These are phyloP conservation scores for Sebastes minor DNA, from an alignment of 2,797 vertebrate genomes.

Conservation along the genomic window DNA sequence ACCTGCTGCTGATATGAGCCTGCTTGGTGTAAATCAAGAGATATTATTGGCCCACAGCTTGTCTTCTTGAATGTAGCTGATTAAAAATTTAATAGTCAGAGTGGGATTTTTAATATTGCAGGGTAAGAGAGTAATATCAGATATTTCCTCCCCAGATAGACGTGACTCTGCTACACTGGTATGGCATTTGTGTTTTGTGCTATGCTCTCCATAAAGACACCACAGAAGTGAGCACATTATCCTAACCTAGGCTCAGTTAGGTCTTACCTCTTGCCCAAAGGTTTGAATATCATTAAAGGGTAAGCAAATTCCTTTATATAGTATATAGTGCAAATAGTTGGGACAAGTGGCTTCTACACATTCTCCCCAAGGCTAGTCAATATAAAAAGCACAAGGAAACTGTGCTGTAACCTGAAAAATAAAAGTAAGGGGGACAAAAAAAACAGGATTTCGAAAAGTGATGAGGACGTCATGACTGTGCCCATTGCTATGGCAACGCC, in stretches of 20 bases:
- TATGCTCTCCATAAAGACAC: background rate
- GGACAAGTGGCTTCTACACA: background rate
- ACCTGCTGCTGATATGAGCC: slow-evolving; percentile 56
- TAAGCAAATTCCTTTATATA: background rate
- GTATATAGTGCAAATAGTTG: background rate
- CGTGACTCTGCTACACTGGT: background rate
- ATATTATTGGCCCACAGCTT: slow-evolving; percentile 49
- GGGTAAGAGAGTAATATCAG: slow-evolving; percentile 20
- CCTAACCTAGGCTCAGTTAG: background rate
- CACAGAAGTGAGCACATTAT: background rate
- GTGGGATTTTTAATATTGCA: slow-evolving; percentile 38
- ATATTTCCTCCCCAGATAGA: slow-evolving; percentile 19
- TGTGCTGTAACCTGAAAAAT: background rate
- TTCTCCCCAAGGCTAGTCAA: background rate
- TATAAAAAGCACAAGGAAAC: background rate
- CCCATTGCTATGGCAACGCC: background rate
- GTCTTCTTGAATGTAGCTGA: slow-evolving; percentile 49
- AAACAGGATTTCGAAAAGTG: background rate
- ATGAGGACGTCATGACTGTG: background rate
- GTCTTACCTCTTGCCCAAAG: background rate
- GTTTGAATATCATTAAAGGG: background rate
- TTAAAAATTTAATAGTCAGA: slow-evolving; percentile 58
- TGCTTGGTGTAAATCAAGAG: slow-evolving; percentile 48
- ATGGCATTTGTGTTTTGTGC: slow-evolving; percentile 2
- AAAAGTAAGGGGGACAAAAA: background rate